Evolutionary conservation across 2,113 vertebrate species (phyloP), one percentile per base, ranked within the genome.

Genomic region (Pandion haliaetus): DNA sequence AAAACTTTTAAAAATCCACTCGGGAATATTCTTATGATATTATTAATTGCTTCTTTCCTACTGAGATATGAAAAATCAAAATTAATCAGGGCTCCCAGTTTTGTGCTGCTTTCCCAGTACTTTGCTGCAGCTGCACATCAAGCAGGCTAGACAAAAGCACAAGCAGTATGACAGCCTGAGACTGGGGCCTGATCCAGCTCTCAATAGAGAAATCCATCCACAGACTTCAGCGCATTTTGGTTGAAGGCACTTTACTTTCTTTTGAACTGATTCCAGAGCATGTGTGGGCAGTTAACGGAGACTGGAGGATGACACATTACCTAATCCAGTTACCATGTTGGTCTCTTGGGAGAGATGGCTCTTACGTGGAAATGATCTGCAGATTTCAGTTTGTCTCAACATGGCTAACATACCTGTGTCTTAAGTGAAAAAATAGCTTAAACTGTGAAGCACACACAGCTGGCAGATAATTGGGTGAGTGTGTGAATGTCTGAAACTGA

Each of bases 261-360:
- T 91, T 58, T 94, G 93, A 90, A 82, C 71, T 52, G 66, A 32
- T 40, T 89, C 90, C 95, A 93, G 66, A 89, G 89, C 78, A 91
- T 5, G 17, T 90, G 89, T 42, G 45, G 62, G 74, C 84, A 82
- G 78, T 89, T 91, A 90, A 85, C 57, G 38, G 76, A 90, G 82
- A 69, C 70, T 69, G 40, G 78, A 62, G 55, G 49, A 90, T 94
- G 96, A 93, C 87, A 82, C 66, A 50, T 94, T 90, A 88, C 84
- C 66, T 85, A 80, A 94, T 76, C 78, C 3, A 0, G 62, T 93
- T 96, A 69, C 82, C 62, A 24, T 69, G 66, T 28, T 66, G 34
- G 62, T 90, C 71, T 80, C 82, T 24, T 69, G 71, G 50, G 93
- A 92, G 71, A 77, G 54, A 66, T 73, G 74, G 84, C 70, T 95